Conservation (phyloP, 2,888 invertebrate species). For the Clusia tigrina region DNA sequence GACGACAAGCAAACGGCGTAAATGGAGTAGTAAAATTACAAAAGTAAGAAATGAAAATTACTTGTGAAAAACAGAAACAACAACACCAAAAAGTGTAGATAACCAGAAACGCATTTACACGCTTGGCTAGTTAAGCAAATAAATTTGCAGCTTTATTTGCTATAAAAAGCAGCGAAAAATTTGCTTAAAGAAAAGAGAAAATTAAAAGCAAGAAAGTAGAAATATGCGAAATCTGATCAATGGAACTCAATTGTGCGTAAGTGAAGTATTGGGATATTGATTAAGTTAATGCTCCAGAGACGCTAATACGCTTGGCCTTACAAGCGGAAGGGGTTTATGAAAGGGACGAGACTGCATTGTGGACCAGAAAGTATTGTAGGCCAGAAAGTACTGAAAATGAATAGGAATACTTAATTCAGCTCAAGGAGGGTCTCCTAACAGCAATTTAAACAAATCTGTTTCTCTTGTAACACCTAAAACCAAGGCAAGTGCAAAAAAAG, state of each 20-base stretch:
- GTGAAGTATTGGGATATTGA: no score
- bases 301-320: no score
- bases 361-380: no score
- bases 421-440: no score
- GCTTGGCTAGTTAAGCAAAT: constrained; percentile 36
- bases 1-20: not conserved
- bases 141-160: constrained; percentile 17
- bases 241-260: constrained; percentile 15
- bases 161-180: constrained; percentile 4
- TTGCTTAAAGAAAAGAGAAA: not conserved
- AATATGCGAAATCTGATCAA: constrained; percentile 4
- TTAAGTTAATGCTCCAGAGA: no score
- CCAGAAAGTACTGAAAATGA: no score
- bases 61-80: constrained; percentile 4
- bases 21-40: not conserved
- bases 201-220: not conserved
- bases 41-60: constrained; percentile 11
- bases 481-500: no score
- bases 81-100: constrained; percentile 14
- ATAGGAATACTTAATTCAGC: no score
- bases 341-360: no score
- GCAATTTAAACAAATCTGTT: no score
- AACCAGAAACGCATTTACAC: constrained; percentile 24
- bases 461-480: no score
- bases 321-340: no score